Conservation (phyloP, 2,888 invertebrate species). For the Neoitamus cyanurus region DNA sequence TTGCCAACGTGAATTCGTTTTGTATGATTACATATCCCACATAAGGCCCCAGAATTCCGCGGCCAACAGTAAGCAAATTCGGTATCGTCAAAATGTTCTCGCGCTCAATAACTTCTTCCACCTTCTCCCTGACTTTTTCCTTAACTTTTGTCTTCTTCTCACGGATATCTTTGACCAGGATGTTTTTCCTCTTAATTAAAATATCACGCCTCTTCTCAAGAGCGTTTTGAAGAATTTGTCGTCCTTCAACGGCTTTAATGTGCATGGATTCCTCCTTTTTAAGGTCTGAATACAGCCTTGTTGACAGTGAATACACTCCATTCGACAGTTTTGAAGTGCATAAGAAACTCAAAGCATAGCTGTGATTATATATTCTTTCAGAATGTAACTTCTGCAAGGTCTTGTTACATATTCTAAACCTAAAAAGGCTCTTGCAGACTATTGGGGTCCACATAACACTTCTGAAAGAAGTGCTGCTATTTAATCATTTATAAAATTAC, state of each 20-base stretch:
- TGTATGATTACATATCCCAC: slow-evolving; percentile 89
- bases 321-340: neutral
- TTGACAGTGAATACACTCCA: neutral
- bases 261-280: slow-evolving; percentile 61
- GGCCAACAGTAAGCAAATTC: slow-evolving; percentile 86
- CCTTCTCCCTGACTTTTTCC: slow-evolving; percentile 79
- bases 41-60: slow-evolving; percentile 88
- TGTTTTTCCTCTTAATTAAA: slow-evolving; percentile 72
- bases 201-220: slow-evolving; percentile 73
- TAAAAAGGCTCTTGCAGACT: neutral
- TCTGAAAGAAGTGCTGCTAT: neutral
- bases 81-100: slow-evolving; percentile 96
- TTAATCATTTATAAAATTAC: neutral
- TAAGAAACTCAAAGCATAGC: neutral
- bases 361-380: neutral
- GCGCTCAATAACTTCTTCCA: slow-evolving; percentile 72
- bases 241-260: slow-evolving; percentile 65
- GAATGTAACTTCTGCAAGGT: neutral
- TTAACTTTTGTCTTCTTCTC: slow-evolving; percentile 78
- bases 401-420: neutral
- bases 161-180: slow-evolving; percentile 76
- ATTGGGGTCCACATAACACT: neutral
- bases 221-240: slow-evolving; percentile 69
- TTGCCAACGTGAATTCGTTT: slow-evolving; percentile 81
- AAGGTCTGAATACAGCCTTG: slow-evolving; percentile 53